A percentile compares a stretch with the other conserved stretches of the same genome.
These are phyloP conservation scores for Platycheirus albimanus DNA, from an alignment of 2,888 invertebrate species.

Conservation along the genomic window DNA sequence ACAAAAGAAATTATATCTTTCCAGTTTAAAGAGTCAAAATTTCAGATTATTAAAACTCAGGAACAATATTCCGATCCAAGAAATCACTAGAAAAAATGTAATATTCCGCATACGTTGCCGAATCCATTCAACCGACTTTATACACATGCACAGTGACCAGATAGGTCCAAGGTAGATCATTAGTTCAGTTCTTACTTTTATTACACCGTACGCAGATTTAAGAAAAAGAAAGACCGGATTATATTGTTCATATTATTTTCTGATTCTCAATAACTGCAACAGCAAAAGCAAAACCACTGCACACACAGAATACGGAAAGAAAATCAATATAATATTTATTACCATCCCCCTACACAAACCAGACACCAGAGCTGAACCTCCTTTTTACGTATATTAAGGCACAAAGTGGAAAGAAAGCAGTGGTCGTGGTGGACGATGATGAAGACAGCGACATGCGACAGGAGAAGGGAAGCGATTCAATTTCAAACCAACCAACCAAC, in stretches of 20 bases:
- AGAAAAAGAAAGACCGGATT: slow-evolving; percentile 11
- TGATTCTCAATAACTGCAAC: slow-evolving; percentile 25
- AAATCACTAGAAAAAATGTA: too few species aligned
- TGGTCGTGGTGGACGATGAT: not conserved
- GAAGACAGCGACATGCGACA: not conserved
- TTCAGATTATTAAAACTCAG: too few species aligned
- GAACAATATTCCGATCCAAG: too few species aligned
- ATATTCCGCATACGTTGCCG: too few species aligned
- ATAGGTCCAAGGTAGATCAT: too few species aligned
- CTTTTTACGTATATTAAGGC: slow-evolving; percentile 36
- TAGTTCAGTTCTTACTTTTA: too few species aligned
- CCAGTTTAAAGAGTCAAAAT: too few species aligned
- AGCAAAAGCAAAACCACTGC: slow-evolving; percentile 19
- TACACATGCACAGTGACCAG: too few species aligned
- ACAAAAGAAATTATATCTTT: too few species aligned
- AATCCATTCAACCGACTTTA: too few species aligned
- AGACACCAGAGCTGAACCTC: slow-evolving; percentile 47
- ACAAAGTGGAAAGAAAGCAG: slow-evolving; percentile 12
- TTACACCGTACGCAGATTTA: not conserved
- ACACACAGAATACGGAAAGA: slow-evolving; percentile 47
- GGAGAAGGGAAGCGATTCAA: slow-evolving; percentile 20
- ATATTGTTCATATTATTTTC: slow-evolving; percentile 1
- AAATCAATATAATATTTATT: slow-evolving; percentile 72
- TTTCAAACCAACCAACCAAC: slow-evolving; percentile 52
- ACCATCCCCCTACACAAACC: slow-evolving; percentile 55